phyloP scores from a whole-genome alignment of 2,113 vertebrate genomes.

The Delphinapterus leucas region DNA sequence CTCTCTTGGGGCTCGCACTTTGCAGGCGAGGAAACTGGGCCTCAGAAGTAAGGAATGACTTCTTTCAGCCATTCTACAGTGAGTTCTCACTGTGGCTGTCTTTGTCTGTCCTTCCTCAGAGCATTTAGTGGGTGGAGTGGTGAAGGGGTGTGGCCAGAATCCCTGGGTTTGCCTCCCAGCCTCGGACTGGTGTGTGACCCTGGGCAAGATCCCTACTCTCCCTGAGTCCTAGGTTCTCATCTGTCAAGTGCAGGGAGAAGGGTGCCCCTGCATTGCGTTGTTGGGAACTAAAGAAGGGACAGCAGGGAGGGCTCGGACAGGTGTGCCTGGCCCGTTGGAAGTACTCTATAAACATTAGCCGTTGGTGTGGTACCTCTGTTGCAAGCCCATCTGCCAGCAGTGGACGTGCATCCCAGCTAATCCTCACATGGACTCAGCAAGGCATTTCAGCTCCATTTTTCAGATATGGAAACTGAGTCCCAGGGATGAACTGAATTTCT shows the following conservation, averaged over 20 bases:
- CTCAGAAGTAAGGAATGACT: not conserved
- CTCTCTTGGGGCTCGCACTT: not conserved
- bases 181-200: not conserved
- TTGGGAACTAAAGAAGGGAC: not conserved
- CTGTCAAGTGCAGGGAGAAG: not conserved
- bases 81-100: too few relatives aligned
- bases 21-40: not conserved
- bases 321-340: fast-evolving
- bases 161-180: not conserved
- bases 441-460: not conserved
- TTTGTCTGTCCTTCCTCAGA: not conserved
- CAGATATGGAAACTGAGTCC: not conserved
- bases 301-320: fast-evolving
- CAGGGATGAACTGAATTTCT: not conserved
- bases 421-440: not conserved
- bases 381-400: too few relatives aligned
- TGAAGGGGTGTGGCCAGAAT: not conserved
- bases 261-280: fast-evolving
- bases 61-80: not conserved
- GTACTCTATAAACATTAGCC: fast-evolving
- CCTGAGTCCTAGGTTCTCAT: not conserved
- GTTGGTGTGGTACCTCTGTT: fast-evolving
- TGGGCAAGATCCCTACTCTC: not conserved
- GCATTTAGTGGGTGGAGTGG: not conserved
- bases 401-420: not conserved